phyloP scores from a whole-genome alignment of 2,797 vertebrate genomes.

The Pygocentrus nattereri region DNA sequence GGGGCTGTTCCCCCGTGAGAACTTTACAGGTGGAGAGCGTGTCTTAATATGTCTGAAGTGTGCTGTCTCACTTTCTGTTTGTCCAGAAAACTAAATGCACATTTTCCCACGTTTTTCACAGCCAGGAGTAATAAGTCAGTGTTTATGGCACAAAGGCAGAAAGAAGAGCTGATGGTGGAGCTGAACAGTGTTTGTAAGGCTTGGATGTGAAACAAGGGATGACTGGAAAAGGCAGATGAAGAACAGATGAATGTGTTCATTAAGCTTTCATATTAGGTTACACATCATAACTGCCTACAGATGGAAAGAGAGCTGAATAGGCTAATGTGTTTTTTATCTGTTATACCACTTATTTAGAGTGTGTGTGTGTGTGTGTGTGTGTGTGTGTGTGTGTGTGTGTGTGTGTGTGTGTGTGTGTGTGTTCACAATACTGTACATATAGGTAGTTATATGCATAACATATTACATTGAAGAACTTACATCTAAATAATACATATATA shows the following conservation, averaged over 20 bases:
- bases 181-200: background rate
- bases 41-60: background rate
- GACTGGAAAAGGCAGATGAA: background rate
- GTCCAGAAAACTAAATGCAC: background rate
- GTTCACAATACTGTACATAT: too few species aligned
- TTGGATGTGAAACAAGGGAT: background rate
- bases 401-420: too few species aligned
- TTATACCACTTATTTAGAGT: background rate
- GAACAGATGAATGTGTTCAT: background rate
- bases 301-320: background rate
- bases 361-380: constrained; percentile 11
- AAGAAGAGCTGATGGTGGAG: background rate
- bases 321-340: background rate
- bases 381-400: background rate
- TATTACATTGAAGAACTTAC: too few species aligned
- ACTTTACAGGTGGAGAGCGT: background rate
- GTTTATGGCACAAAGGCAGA: background rate
- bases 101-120: background rate
- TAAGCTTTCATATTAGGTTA: background rate
- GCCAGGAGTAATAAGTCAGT: background rate
- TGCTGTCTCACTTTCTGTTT: constrained; percentile 2
- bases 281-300: background rate
- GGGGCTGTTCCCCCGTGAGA: background rate
- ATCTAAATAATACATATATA: too few species aligned
- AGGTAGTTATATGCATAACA: too few species aligned